Base-by-base conservation (phyloP, 2,888 invertebrate genomes). In the Chrysodeixis includens region DNA sequence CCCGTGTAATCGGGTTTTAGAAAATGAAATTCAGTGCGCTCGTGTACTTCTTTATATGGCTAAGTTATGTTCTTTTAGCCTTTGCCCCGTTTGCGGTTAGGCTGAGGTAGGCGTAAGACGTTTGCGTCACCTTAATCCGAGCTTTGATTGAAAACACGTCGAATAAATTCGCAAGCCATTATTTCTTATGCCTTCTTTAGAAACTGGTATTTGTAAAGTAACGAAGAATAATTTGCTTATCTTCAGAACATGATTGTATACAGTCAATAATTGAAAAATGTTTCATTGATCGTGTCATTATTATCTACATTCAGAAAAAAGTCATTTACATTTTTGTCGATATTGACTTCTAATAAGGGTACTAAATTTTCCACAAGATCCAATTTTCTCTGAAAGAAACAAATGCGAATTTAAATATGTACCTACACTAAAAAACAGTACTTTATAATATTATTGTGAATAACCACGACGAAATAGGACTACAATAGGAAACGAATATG, bases 11-110 rank as follows among this genome's bases (percentile, higher is more conserved):
- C 93, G 93, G 89, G 92, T 92, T 94, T 94, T 94, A 94, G 94
- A 94, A 94, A 94, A 93, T 93, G 94, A 94, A 94, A 94, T 92
- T 93, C 92, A 91, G 92, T 86, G 78, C 88, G 86, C 83, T 88
- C 88, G 84, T 84, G 91, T 90, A 90, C 90, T 90, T 89, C 92
- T 92, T 91, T 92, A 92, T 92, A 90, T 90, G 92, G 92, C 69
- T 71, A 84, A 85, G 86, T 90, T 91, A 90, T 90, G 88, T 86
- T 89, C 85, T 88, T 89, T 88, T 86, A 81, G 81, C 77, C 80
- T 83, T 79, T 76, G 82, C 78, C 79, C 81, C 79, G 73, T 80
- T 85, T 82, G 83, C 64, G 83, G 84, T 83, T 76, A 83, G 56
- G 57, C 56, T 71, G 64, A 66, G 56, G 53, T 54, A n/a, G 62